Evolutionary conservation across 2,113 vertebrate species (phyloP), one percentile per base, ranked within the genome.

Genomic region (Alethe castanea): DNA sequence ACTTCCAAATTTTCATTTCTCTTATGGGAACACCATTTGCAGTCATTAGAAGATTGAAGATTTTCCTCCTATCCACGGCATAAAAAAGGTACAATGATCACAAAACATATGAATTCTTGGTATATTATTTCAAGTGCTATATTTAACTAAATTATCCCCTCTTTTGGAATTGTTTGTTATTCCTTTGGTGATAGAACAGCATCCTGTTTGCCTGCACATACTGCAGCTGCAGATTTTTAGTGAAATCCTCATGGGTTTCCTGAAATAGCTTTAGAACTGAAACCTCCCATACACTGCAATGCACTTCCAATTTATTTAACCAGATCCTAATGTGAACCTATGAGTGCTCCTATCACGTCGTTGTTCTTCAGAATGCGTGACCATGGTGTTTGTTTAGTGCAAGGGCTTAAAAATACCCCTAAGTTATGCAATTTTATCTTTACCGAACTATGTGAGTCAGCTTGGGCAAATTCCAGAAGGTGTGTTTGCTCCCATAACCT

Each of bases 161-260:
- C 86, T 96, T 97, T 94, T 94, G 81, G 86, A 96, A 91, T 87
- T 96, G 93, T 93, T 97, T 97, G 88, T 97, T 96, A 96, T 96
- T 96, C 96, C 95, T 96, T 86, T 96, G 96, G 88, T 95, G 80
- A 94, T 67, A 88, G 95, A 96, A 64, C 67, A 88, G 96, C 92
- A 97, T 97, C 96, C 96, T 97, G 96, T 97, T 97, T 97, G 93
- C 88, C 77, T 95, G 90, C 57, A 74, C 82, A 90, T 72, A 38
- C 31, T 88, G 96, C 96, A 97, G 96, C 95, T 97, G 96, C 94
- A 95, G 36, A 78, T 70, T 83, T 74, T 89, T 67, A 53, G 57
- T 76, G 90, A 93, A 97, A 95, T 92, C 96, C 96, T 96, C 92
- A 53, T 88, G 95, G 93, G 61, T 90, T 94, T 96, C 95, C 94